These are phyloP conservation scores for Tuberolachnus salignus DNA, from an alignment of 2,888 invertebrate species.

Conservation along the genomic window DNA sequence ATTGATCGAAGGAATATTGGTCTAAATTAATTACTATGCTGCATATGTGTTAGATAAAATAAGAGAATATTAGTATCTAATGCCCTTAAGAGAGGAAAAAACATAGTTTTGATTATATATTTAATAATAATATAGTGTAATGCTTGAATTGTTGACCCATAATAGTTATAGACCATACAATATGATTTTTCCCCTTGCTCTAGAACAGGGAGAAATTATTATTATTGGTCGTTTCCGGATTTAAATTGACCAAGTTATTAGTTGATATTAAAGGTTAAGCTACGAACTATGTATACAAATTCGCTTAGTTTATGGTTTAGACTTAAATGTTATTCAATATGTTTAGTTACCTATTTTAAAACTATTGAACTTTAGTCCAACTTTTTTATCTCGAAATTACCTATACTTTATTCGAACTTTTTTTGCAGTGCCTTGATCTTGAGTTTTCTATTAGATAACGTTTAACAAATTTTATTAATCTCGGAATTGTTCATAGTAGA, in stretches of 20 bases:
- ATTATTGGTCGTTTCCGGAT: slow-evolving; percentile 50
- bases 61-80: too few species aligned
- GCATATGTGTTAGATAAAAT: too few species aligned
- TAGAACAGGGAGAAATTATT: slow-evolving; percentile 17
- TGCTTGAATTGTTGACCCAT: slow-evolving; percentile 47
- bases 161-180: background rate
- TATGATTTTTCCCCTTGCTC: slow-evolving; percentile 33
- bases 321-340: slow-evolving; percentile 19
- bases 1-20: too few species aligned
- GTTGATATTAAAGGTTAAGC: slow-evolving; percentile 33
- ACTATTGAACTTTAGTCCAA: too few species aligned
- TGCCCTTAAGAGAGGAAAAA: too few species aligned
- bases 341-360: background rate
- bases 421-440: too few species aligned
- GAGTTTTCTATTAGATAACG: too few species aligned
- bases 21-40: too few species aligned
- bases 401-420: too few species aligned
- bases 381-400: too few species aligned
- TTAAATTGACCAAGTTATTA: slow-evolving; percentile 38
- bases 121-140: slow-evolving; percentile 24
- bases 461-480: too few species aligned
- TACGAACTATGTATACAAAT: background rate
- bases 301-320: background rate
- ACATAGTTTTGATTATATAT: background rate
- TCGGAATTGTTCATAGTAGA: too few species aligned